Conservation (phyloP, 2,888 invertebrate species). For the Trissolcus japonicus region DNA sequence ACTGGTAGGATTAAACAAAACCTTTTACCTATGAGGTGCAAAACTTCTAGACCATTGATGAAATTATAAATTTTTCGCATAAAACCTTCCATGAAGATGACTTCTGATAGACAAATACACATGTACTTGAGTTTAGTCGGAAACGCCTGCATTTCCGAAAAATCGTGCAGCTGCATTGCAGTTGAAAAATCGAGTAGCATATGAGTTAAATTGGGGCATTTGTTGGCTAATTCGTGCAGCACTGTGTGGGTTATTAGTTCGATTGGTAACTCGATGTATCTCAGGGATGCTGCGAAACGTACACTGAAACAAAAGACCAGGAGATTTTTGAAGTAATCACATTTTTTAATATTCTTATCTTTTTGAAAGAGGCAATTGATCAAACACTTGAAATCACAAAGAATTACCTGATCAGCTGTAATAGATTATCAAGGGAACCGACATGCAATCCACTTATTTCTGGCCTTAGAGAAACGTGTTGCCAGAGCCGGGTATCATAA, state of each 20-base stretch:
- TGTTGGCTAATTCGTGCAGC: slow-evolving; percentile 96
- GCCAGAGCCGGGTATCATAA: slow-evolving; percentile 97
- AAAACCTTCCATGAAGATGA: slow-evolving; percentile 99
- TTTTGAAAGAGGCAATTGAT: not conserved
- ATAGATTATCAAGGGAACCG: slow-evolving; percentile 89
- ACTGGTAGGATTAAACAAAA: too few species aligned
- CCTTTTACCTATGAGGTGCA: slow-evolving; percentile 92
- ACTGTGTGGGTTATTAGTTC: slow-evolving; percentile 98
- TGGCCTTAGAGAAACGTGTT: slow-evolving; percentile 95
- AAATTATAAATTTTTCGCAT: slow-evolving; percentile 99
- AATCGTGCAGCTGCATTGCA: slow-evolving; percentile 99
- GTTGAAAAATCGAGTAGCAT: slow-evolving; percentile 99
- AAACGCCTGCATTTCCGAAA: slow-evolving; percentile 98
- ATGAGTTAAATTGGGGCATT: slow-evolving; percentile 96
- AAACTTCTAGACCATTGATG: slow-evolving; percentile 96
- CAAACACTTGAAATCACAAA: not conserved
- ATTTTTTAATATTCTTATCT: not conserved
- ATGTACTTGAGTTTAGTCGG: slow-evolving; percentile 97
- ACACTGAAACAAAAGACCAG: slow-evolving; percentile 77
- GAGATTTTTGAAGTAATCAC: not conserved
- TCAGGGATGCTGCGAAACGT: slow-evolving; percentile 90
- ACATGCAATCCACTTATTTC: slow-evolving; percentile 97
- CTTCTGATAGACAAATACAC: slow-evolving; percentile 98
- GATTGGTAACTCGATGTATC: slow-evolving; percentile 95
- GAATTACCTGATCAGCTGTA: slow-evolving; percentile 86